Percentiles rank a stretch among this genome's conserved stretches.
Conservation (phyloP, 2,113 vertebrate species). For the Heteronetta atricapilla region DNA sequence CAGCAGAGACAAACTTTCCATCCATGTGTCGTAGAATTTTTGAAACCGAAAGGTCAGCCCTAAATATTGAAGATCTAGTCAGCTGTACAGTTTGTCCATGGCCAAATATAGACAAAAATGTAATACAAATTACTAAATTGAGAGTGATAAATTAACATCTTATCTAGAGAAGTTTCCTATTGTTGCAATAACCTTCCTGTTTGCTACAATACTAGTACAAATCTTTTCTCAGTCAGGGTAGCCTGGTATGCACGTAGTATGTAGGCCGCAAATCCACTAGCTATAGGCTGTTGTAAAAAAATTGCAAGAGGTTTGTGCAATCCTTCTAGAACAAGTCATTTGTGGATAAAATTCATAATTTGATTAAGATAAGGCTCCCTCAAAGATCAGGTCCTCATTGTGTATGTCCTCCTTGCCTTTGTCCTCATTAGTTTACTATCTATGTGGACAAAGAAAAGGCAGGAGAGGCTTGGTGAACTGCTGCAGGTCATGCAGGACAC, state of each 20-base stretch:
- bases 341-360: background rate
- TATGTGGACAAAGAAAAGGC: background rate
- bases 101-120: background rate
- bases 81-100: background rate
- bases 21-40: rapidly evolving
- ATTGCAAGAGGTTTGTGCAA: background rate
- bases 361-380: background rate
- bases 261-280: background rate
- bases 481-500: rapidly evolving
- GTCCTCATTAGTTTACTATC: background rate
- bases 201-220: background rate
- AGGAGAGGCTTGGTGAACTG: background rate
- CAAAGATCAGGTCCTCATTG: background rate
- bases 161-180: background rate
- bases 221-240: background rate
- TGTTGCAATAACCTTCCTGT: background rate
- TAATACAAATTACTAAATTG: background rate
- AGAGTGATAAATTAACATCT: background rate
- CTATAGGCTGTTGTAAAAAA: background rate
- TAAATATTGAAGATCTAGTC: background rate
- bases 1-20: background rate
- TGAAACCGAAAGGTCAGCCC: background rate
- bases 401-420: background rate
- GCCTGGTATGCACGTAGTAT: background rate
- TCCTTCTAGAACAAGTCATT: background rate